Percentiles rank a stretch among this genome's conserved stretches.
Conservation (phyloP, 2,113 vertebrate species). For the Daboia siamensis region DNA sequence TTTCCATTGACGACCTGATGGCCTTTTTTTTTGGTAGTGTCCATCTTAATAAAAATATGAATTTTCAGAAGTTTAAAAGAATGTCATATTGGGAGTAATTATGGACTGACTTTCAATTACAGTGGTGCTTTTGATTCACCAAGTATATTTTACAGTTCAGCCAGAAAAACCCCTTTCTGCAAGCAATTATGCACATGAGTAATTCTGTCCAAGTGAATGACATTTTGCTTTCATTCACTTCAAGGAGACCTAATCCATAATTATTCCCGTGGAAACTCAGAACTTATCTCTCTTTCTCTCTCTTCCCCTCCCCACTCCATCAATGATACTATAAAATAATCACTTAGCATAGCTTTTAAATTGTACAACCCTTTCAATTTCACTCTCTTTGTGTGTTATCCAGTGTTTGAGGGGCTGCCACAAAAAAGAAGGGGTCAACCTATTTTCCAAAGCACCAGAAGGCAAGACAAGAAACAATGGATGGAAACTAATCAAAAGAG, state of each 20-base stretch:
- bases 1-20: not conserved
- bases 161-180: conserved; percentile 19
- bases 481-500: not conserved
- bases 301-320: not conserved
- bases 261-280: not conserved
- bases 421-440: not conserved
- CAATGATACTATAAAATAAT: not conserved
- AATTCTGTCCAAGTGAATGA: not conserved
- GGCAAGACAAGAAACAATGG: not conserved
- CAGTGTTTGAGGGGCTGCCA: not conserved
- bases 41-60: conserved; percentile 14
- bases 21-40: not conserved
- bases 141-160: conserved; percentile 25
- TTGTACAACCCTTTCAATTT: not conserved
- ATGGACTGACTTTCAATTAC: conserved; percentile 7
- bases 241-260: conserved; percentile 1
- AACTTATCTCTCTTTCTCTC: not conserved
- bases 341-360: not conserved
- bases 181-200: conserved; percentile 20
- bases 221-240: not conserved
- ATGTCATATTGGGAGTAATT: conserved; percentile 17
- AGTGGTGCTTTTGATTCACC: conserved; percentile 24
- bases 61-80: conserved; percentile 22
- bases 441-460: not conserved
- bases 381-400: not conserved